Base-by-base conservation (phyloP, 2,113 vertebrate species). In the Recurvirostra avosetta region DNA sequence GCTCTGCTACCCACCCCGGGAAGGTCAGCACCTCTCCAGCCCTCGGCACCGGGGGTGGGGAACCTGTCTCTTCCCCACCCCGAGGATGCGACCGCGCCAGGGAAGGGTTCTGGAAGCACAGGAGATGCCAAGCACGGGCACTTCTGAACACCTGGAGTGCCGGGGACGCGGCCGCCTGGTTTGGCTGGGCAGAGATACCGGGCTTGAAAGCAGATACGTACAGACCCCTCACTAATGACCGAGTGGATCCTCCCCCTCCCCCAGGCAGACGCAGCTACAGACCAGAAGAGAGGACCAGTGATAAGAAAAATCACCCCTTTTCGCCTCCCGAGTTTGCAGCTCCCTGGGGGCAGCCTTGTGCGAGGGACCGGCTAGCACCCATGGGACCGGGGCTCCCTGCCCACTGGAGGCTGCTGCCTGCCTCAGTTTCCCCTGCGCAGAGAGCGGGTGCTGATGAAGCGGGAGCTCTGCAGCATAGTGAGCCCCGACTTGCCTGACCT, bases 1-100 rank as follows among this genome's bases (percentile, higher is more conserved):
- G 65, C 55, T 18, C 40, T 53, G 74, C 63, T 53, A 40, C 47
- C 26, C 40, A 15, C 40, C 29, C 50, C 36, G 12, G 50, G 32
- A 16, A 25, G 29, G 18, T 29, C 47, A 30, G 63, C 45, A n/a
- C 23, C 34, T 18, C 41, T 30, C 38, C 45, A 45, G 23, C 32
- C 53, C 70, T 30, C 9, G 2, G 16, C 21, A 5, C 0, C 0
- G 40, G 2, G 30, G 19, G 45, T 2, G n/a, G 19, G 41, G n/a
- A 29, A 40, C 40, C 29, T 62, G 22, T 9, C 32, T 29, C 45
- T 40, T 8, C 27, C 55, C 25, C 27, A 19, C 3, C 6, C 26
- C 9, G 0, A 38, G 14, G 47, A 40, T 12, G 21, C 45, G 18
- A 47, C 55, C 27, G 47, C 32, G 8, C 7, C 45, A 6, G 49